Base-by-base conservation (phyloP, 2,113 vertebrate species). In the Morphnarchus princeps region DNA sequence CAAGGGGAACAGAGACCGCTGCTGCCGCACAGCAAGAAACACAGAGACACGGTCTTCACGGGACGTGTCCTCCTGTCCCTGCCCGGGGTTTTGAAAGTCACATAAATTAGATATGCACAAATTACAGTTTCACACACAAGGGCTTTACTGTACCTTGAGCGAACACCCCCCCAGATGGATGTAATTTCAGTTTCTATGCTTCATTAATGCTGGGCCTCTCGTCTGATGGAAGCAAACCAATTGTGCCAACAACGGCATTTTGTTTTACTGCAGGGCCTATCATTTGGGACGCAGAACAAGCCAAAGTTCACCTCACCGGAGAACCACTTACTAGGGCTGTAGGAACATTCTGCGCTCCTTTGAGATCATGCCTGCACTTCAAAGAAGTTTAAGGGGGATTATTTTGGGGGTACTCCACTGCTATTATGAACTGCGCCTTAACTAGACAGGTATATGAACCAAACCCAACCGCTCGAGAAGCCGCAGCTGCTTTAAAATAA, bases 131-230 rank as follows among this genome's bases (percentile, higher is more conserved):
- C 80, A 49, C 7, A 58, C 59, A 79, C 40, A 62, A 66, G 70
- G 88, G 73, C 59, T 89, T 81, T 65, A 74, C 96, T 72, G 82
- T 93, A 87, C 95, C 94, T 86, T 89, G 76, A 95, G 58, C 10
- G 0, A 67, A 87, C 13, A 11, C 14, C 28, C 63, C 40, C 61
- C 40, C 65, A 55, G 62, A 95, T 18, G 89, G 85, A 91, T 55
- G n/a, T 40, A 43, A 82, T 85, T 86, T 85, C 82, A 57, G 47
- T 80, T 92, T 91, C 90, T 84, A 29, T 54, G 91, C 95, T 81
- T 89, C 79, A 61, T 93, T 95, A 88, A 81, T 13, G 8, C 82
- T 43, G 38, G 62, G 69, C 82, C 82, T 92, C 93, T 83, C 3
- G 0, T 78, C 69, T 58, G 79, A 65, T 45, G 43, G 77, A 93